Percentiles rank a stretch among this genome's conserved stretches.
Conservation (phyloP, 2,113 vertebrate genomes). For the Protomyctophum bolini region DNA sequence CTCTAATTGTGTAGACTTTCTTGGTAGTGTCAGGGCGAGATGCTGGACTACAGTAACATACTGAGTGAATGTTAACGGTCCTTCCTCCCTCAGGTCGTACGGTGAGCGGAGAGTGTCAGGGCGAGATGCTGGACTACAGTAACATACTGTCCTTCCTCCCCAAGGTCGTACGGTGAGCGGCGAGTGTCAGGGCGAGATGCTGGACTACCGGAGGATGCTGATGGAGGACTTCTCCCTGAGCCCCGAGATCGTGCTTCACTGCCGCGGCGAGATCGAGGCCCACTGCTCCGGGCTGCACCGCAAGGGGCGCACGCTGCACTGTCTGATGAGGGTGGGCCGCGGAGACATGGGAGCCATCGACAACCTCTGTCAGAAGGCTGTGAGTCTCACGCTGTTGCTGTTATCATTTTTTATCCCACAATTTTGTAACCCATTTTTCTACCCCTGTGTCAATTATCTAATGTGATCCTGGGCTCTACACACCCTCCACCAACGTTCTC, state of each 20-base stretch:
- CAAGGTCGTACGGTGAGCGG: conserved; percentile 91
- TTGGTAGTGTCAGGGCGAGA: too few species aligned
- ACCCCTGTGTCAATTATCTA: too few species aligned
- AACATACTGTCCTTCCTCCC: background rate
- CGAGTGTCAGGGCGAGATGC: conserved; percentile 96
- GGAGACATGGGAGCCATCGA: conserved; percentile 86
- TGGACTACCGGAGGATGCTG: conserved; percentile 96
- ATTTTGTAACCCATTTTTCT: too few species aligned
- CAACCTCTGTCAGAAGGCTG: conserved; percentile 89
- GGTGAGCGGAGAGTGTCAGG: too few species aligned
- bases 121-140: too few species aligned
- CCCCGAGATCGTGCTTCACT: conserved; percentile 95
- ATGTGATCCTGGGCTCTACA: too few species aligned
- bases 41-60: too few species aligned
- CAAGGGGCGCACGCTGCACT: conserved; percentile 95
- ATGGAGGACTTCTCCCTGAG: conserved; percentile 98
- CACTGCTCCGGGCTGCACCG: conserved; percentile 95
- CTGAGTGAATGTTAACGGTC: too few species aligned
- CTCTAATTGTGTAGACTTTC: too few species aligned
- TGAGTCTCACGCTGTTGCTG: conserved; percentile 66
- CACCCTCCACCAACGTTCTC: too few species aligned
- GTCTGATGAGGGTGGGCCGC: conserved; percentile 91
- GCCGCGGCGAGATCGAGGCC: conserved; percentile 91
- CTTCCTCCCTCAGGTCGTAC: too few species aligned
- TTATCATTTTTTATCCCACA: background rate